Conservation (phyloP, 2,888 invertebrate species). For the Machimus atricapillus region DNA sequence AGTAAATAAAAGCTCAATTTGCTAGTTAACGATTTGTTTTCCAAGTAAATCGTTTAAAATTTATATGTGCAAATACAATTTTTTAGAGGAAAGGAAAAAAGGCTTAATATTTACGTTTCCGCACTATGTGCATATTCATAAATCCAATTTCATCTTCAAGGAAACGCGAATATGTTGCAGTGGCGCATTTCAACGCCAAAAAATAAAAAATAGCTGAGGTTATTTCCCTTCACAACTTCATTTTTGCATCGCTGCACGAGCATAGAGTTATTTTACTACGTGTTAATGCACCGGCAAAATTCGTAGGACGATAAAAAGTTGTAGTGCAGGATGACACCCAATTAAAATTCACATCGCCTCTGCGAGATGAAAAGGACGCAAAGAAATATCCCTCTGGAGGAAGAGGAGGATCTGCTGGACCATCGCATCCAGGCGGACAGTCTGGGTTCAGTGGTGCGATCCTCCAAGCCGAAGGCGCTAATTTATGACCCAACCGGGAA, state of each 20-base stretch:
- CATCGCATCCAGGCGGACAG: neutral
- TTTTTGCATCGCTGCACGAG: neutral
- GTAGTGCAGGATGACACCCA: neutral
- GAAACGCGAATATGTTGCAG: neutral
- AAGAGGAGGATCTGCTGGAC: neutral
- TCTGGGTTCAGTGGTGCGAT: neutral
- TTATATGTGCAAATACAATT: no score
- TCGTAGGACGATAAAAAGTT: neutral
- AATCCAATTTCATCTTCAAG: neutral
- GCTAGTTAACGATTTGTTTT: no score
- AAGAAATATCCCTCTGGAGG: neutral
- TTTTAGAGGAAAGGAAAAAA: no score
- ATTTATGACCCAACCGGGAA: neutral
- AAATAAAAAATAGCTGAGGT: neutral
- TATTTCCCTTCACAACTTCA: neutral
- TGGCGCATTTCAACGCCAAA: neutral
- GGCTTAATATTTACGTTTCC: neutral
- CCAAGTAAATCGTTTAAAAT: no score
- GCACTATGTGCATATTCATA: neutral
- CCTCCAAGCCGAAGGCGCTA: neutral
- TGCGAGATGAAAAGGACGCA: neutral
- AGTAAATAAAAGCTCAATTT: no score
- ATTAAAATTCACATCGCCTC: neutral
- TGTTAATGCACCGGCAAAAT: neutral
- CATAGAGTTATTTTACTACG: neutral